Percentiles rank a stretch among this genome's conserved stretches.
Conservation (phyloP, 2,113 vertebrate genomes). For the Takifugu flavidus region DNA sequence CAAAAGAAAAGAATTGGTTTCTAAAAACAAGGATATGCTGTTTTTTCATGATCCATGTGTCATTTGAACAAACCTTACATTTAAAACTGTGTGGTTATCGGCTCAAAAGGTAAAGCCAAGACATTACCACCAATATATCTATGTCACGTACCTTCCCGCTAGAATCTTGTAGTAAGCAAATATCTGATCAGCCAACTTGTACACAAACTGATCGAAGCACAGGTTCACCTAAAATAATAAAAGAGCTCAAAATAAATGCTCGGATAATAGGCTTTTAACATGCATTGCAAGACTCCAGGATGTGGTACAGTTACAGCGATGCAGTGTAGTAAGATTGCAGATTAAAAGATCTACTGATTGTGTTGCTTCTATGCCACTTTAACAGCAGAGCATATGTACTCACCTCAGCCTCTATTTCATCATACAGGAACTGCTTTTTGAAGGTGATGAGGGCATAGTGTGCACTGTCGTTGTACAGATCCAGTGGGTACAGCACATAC, state of each 20-base stretch:
- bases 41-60: neutral
- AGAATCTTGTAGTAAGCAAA: constrained; percentile 99
- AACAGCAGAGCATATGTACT: neutral
- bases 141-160: constrained; percentile 87
- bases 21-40: neutral
- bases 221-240: constrained; percentile 85
- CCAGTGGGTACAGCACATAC: constrained; percentile 95
- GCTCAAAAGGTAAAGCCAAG: too few relatives aligned
- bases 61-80: neutral
- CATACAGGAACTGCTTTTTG: constrained; percentile 98
- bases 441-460: constrained; percentile 98
- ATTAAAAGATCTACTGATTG: neutral
- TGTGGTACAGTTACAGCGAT: neutral
- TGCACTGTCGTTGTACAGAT: constrained; percentile 97
- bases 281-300: neutral
- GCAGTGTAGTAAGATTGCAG: too few relatives aligned
- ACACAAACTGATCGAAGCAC: constrained; percentile 99
- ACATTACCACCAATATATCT: neutral
- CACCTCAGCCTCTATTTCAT: constrained; percentile 98
- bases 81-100: too few relatives aligned
- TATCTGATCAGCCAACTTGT: constrained; percentile 98
- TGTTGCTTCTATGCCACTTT: too few relatives aligned
- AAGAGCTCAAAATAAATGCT: neutral
- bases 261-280: too few relatives aligned
- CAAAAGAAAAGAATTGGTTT: neutral